A percentile compares a stretch with the other conserved stretches of the same genome.
These are phyloP conservation scores for Stegophylla sp. DNA, from an alignment of 2,888 invertebrate genomes.

Conservation along the genomic window DNA sequence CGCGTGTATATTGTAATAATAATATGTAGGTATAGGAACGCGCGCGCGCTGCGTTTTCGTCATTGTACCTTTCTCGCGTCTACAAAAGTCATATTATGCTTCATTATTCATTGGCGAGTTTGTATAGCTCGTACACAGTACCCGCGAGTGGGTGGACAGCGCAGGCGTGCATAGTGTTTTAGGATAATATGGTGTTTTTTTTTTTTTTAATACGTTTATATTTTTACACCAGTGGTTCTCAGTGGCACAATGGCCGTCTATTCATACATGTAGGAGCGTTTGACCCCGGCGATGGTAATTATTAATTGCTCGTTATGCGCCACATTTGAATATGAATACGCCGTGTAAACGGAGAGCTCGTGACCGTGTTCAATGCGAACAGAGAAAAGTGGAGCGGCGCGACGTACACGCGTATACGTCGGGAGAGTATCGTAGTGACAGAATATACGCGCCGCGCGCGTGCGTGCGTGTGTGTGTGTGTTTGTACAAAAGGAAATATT, in stretches of 20 bases:
- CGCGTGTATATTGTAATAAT: background rate
- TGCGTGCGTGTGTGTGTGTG: no score
- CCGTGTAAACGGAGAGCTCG: constrained; percentile 44
- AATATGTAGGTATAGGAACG: background rate
- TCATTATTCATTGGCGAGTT: constrained; percentile 58
- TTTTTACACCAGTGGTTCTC: constrained; percentile 54
- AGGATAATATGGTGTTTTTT: constrained; percentile 51
- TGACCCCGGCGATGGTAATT: constrained; percentile 50
- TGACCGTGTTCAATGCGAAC: constrained; percentile 30
- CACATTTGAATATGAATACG: constrained; percentile 51
- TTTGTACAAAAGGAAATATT: constrained; percentile 41
- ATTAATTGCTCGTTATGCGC: constrained; percentile 54
- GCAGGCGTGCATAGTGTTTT: constrained; percentile 58
- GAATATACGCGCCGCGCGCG: no score
- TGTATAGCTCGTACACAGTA: constrained; percentile 37
- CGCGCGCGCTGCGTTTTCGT: no score
- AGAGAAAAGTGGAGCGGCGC: constrained; percentile 20
- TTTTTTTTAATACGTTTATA: constrained; percentile 32
- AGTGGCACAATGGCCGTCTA: constrained; percentile 50
- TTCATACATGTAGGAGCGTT: constrained; percentile 20
- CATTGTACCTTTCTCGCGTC: constrained; percentile 27
- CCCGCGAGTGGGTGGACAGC: constrained; percentile 58
- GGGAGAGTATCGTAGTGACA: constrained; percentile 11
- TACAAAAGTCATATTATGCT: constrained; percentile 54
- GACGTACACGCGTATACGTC: constrained; percentile 11